Percentiles rank a stretch among this genome's conserved stretches.
phyloP scores from a whole-genome alignment of 2,888 invertebrate species.

The Penaeus monodon region DNA sequence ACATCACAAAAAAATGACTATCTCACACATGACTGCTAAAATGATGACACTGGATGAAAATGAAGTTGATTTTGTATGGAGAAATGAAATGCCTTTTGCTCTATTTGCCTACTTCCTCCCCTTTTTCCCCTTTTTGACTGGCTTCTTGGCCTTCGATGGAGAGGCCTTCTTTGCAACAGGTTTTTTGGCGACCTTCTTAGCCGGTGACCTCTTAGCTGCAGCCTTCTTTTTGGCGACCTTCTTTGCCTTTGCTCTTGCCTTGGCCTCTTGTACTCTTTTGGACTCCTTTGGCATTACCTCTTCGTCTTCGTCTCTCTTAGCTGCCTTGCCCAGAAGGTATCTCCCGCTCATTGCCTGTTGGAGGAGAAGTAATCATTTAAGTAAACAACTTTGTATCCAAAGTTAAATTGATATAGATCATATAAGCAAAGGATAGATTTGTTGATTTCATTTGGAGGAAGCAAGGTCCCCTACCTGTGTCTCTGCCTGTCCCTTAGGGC shows the following conservation, averaged over 20 bases:
- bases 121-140: constrained; percentile 56
- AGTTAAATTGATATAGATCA: not conserved
- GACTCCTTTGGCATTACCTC: constrained; percentile 67
- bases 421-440: not conserved
- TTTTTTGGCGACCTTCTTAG: constrained; percentile 65
- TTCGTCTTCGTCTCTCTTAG: constrained; percentile 59
- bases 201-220: constrained; percentile 60
- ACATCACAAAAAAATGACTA: no score
- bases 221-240: constrained; percentile 66
- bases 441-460: not conserved
- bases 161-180: constrained; percentile 65
- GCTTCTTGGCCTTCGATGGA: constrained; percentile 61
- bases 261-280: constrained; percentile 66
- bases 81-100: not conserved
- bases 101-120: constrained; percentile 12
- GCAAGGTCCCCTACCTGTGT: constrained; percentile 30
- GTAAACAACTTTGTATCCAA: not conserved
- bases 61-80: constrained; percentile 15
- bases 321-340: constrained; percentile 47
- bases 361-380: constrained; percentile 58
- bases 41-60: not conserved
- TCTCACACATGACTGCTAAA: not conserved
- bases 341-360: constrained; percentile 48
- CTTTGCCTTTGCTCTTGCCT: constrained; percentile 68
- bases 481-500: constrained; percentile 67